Evolutionary conservation across 1,140 invertebrate species (phyloP), one percentile per base, ranked within the genome.

Genomic region (Drosophila orena): DNA sequence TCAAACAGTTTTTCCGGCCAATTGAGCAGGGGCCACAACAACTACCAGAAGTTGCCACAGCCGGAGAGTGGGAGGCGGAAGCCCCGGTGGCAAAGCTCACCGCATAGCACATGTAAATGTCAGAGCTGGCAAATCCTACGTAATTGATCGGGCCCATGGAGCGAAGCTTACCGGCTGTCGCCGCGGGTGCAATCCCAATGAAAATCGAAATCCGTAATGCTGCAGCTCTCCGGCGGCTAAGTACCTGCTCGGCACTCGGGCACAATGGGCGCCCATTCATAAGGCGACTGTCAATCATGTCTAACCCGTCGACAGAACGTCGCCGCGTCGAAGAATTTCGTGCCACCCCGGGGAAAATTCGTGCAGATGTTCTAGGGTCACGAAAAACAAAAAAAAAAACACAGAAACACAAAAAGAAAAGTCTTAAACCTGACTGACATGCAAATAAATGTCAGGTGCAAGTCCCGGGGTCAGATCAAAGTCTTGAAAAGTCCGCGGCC

Each of bases 211-310:
- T 77, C 57, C 54, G 40, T 42, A 66, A 66, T 68, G 60, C 53
- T 62, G 75, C 81, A 68, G 42, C 77, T 72, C 77, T 69, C 71
- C 59, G 30, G 42, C 61, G 59, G 64, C 77, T 86, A 86, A 89
- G 83, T 86, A 86, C 83, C 84, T 88, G 85, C 84, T 15, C 20
- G 3, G 42, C 22, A 14, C 43, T 22, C 59, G 58, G 60, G 58
- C 76, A 86, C 84, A 86, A 86, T 79, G 84, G 83, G 79, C 59
- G 62, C 84, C 78, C 81, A 88, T 86, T 86, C 81, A 86, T 86
- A 80, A 79, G 71, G 62, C 72, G 71, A 70, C 71, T 84, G 84
- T 89, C 84, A 88, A 89, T 88, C 84, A 89, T 34, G 64, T 47
- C 53, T 44, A 64, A 66, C 27, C 42, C 62, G 64, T 4, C 42